These are phyloP conservation scores for Anas georgica DNA, from an alignment of 2,797 vertebrate genomes.

Conservation along the genomic window DNA sequence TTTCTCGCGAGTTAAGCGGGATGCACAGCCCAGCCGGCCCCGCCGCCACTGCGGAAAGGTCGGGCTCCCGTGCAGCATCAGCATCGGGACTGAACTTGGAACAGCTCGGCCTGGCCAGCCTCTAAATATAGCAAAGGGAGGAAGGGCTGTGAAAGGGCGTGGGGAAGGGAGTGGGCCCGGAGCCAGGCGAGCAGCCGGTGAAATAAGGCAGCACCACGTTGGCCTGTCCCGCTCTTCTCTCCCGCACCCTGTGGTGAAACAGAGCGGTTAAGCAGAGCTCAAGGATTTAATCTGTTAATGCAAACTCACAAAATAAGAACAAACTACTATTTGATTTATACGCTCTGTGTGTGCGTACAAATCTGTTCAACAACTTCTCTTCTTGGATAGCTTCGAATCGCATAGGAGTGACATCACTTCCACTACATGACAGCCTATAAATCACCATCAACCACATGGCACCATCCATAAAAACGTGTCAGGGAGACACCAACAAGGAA, in stretches of 20 bases:
- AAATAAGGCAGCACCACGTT: background rate
- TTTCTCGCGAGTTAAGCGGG: accelerated
- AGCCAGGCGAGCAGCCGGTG: slow-evolving; percentile 12
- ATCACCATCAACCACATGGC: slow-evolving; percentile 41
- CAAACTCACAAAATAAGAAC: slow-evolving; percentile 7
- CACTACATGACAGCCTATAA: slow-evolving; percentile 39
- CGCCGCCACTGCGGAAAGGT: background rate
- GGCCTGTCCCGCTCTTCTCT: background rate
- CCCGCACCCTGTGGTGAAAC: accelerated
- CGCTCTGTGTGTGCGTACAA: background rate
- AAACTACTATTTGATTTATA: slow-evolving; percentile 18
- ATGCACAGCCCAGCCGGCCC: background rate
- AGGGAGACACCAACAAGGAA: slow-evolving; percentile 2
- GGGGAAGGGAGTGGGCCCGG: background rate
- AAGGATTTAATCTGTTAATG: background rate
- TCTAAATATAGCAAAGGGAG: slow-evolving; percentile 33
- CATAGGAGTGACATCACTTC: slow-evolving; percentile 60
- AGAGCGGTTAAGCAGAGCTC: background rate
- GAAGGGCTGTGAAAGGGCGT: background rate
- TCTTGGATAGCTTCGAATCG: slow-evolving; percentile 41
- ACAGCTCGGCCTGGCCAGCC: background rate
- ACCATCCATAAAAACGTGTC: slow-evolving; percentile 44
- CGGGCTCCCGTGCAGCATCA: background rate
- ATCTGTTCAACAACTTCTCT: slow-evolving; percentile 6
- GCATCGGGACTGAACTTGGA: background rate